phyloP scores from a whole-genome alignment of 2,113 vertebrate genomes.

The Psettodes erumei region DNA sequence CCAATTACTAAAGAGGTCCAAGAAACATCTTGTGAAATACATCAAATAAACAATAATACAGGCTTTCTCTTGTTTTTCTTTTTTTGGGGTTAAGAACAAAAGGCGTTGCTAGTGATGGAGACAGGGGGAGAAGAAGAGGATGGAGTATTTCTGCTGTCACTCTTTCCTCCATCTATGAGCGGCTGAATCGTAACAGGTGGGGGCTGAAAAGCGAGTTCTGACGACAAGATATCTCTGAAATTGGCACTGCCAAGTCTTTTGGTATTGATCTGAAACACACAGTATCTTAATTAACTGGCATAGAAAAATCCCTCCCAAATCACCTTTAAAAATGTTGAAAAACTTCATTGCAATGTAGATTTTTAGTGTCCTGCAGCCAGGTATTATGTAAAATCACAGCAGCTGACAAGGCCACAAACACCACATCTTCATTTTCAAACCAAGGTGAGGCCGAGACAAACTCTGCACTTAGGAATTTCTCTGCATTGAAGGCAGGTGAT shows the following conservation, averaged over 20 bases:
- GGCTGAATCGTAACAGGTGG: slow-evolving; percentile 13
- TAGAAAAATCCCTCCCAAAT: not conserved
- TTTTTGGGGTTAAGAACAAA: slow-evolving; percentile 8
- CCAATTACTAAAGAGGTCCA: slow-evolving; percentile 22
- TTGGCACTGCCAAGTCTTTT: not conserved
- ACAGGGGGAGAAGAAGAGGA: slow-evolving; percentile 18
- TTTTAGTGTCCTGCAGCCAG: slow-evolving; percentile 8
- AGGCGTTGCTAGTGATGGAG: slow-evolving; percentile 5
- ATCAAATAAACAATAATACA: not conserved
- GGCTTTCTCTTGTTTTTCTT: not conserved
- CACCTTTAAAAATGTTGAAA: not conserved
- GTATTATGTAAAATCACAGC: slow-evolving; percentile 43
- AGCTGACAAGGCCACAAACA: slow-evolving; percentile 48
- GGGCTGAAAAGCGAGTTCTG: slow-evolving; percentile 9
- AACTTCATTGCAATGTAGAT: not conserved
- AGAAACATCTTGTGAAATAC: not conserved
- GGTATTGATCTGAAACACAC: not conserved
- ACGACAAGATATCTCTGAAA: slow-evolving; percentile 38
- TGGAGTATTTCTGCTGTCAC: slow-evolving; percentile 25
- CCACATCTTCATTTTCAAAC: slow-evolving; percentile 43
- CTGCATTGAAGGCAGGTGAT: slow-evolving; percentile 61
- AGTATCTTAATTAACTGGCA: slow-evolving; percentile 13
- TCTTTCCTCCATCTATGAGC: slow-evolving; percentile 25
- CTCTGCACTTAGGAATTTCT: slow-evolving; percentile 57
- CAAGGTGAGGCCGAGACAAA: slow-evolving; percentile 57